Evolutionary conservation across 2,888 invertebrate species (phyloP).

Genomic region (Rhyacophila evoluta): DNA sequence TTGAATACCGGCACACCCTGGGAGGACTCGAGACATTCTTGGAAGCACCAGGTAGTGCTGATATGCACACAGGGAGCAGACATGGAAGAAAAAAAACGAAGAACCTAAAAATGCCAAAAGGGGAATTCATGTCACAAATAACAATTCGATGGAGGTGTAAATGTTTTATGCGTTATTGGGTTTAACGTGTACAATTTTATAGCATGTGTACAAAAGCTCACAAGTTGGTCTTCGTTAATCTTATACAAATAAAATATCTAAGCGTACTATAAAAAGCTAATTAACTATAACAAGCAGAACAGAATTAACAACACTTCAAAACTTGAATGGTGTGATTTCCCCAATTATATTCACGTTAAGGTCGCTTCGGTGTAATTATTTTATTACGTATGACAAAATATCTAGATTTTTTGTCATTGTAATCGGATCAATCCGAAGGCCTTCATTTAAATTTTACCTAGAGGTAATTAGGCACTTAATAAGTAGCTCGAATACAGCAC

Average conservation of each 20-base stretch:
- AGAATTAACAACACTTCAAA: neutral
- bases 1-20: too few relatives aligned
- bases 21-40: too few relatives aligned
- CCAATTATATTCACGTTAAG: conserved; percentile 18
- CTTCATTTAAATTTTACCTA: neutral
- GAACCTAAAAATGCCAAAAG: too few relatives aligned
- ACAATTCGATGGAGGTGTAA: too few relatives aligned
- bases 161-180: too few relatives aligned
- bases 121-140: too few relatives aligned
- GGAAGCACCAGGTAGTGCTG: too few relatives aligned
- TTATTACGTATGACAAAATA: neutral
- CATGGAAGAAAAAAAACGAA: too few relatives aligned
- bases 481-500: too few relatives aligned
- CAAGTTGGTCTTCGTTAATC: neutral
- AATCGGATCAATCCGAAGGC: neutral
- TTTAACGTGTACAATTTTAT: too few relatives aligned
- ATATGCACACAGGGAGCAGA: too few relatives aligned
- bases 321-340: neutral
- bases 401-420: neutral
- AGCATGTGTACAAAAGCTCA: too few relatives aligned
- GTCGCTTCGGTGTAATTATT: neutral
- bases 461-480: neutral
- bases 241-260: neutral
- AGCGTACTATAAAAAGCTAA: neutral
- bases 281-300: neutral